phyloP scores from a whole-genome alignment of 2,888 invertebrate genomes.

The Hyposoter didymator region DNA sequence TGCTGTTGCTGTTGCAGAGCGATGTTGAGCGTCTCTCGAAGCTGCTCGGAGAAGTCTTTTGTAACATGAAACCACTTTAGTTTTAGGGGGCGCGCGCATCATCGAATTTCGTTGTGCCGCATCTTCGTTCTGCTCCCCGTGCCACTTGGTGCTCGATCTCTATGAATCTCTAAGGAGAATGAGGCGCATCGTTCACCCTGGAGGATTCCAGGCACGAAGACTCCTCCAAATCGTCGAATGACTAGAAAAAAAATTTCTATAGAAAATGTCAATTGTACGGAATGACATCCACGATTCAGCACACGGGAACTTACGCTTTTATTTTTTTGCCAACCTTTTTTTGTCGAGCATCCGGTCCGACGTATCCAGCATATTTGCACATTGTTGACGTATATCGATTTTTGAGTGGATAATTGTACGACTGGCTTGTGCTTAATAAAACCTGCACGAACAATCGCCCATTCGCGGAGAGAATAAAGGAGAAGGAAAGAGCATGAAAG shows the following conservation, averaged over 20 bases:
- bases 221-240: constrained; percentile 51
- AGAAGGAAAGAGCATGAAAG: background rate
- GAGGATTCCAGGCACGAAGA: constrained; percentile 2
- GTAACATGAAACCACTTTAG: constrained; percentile 70
- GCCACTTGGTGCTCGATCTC: constrained; percentile 35
- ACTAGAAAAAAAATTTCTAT: constrained; percentile 40
- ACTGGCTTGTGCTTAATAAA: constrained; percentile 33
- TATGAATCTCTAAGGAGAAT: constrained; percentile 34
- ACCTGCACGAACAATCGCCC: constrained; percentile 30
- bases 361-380: constrained; percentile 20
- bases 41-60: constrained; percentile 67
- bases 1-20: constrained; percentile 51
- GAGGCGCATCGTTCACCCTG: background rate
- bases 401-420: constrained; percentile 17
- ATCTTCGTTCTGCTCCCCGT: constrained; percentile 49
- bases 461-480: constrained; percentile 29
- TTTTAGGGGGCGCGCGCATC: constrained; percentile 64
- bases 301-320: constrained; percentile 60
- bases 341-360: constrained; percentile 57
- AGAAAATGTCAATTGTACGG: constrained; percentile 64
- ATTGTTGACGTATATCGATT: constrained; percentile 50
- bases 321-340: constrained; percentile 44
- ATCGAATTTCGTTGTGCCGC: constrained; percentile 66
- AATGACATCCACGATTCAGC: constrained; percentile 71
- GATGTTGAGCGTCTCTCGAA: constrained; percentile 53